Percentiles rank a stretch among this genome's conserved stretches.
Evolutionary conservation across 2,888 invertebrate genomes (phyloP).

Genomic region (Ashinkailepas kermadecensis): DNA sequence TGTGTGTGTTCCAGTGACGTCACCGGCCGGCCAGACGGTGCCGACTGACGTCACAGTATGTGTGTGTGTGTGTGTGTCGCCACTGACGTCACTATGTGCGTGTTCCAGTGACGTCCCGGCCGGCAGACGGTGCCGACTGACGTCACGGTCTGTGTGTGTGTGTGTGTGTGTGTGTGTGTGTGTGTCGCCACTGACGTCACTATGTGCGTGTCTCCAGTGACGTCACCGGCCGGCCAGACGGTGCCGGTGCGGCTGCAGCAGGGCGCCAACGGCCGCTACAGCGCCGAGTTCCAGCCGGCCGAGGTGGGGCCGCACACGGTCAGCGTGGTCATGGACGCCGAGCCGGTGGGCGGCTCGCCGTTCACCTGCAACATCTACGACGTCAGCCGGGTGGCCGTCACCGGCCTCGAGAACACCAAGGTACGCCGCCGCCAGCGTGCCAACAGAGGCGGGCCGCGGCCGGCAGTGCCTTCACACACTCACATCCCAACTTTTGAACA

Average conservation of each 20-base stretch:
- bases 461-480: too few species aligned
- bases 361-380: slow-evolving; percentile 92
- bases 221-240: slow-evolving; percentile 74
- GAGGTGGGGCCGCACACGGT: slow-evolving; percentile 82
- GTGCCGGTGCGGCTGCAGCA: slow-evolving; percentile 61
- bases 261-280: slow-evolving; percentile 56
- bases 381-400: slow-evolving; percentile 54
- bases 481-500: too few species aligned
- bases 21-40: too few species aligned
- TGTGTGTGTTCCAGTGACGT: too few species aligned
- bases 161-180: too few species aligned
- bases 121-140: too few species aligned
- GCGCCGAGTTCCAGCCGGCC: slow-evolving; percentile 70
- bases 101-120: too few species aligned
- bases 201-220: slow-evolving; percentile 49
- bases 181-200: background rate
- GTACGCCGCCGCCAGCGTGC: slow-evolving; percentile 44
- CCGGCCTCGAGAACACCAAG: slow-evolving; percentile 50
- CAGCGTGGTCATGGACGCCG: slow-evolving; percentile 68
- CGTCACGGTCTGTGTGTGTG: too few species aligned
- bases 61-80: too few species aligned
- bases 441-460: too few species aligned
- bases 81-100: too few species aligned
- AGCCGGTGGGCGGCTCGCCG: slow-evolving; percentile 82
- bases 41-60: too few species aligned